phyloP scores from a whole-genome alignment of 1,140 invertebrate species.

The Orius insidiosus region DNA sequence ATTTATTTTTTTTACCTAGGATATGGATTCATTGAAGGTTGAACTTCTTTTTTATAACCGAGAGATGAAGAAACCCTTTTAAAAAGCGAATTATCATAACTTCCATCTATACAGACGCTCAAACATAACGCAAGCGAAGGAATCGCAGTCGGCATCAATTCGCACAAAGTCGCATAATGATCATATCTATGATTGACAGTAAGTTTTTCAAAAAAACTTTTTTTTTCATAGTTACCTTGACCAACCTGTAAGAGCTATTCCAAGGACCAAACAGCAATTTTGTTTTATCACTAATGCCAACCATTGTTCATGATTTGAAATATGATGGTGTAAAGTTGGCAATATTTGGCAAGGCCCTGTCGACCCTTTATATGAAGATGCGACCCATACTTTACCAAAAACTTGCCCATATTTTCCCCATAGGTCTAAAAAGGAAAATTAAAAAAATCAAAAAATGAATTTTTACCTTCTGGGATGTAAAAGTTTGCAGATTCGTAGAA shows the following conservation, averaged over 20 bases:
- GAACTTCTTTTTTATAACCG: slow-evolving; percentile 30
- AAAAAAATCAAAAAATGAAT: slow-evolving; percentile 5
- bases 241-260: slow-evolving; percentile 60
- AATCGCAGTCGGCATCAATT: slow-evolving; percentile 67
- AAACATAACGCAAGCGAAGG: slow-evolving; percentile 52
- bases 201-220: slow-evolving; percentile 1
- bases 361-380: slow-evolving; percentile 45
- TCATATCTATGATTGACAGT: slow-evolving; percentile 46
- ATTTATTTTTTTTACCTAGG: too few relatives aligned
- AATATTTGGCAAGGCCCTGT: slow-evolving; percentile 37
- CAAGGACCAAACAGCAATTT: slow-evolving; percentile 35
- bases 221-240: slow-evolving; percentile 36
- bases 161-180: slow-evolving; percentile 83
- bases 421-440: slow-evolving; percentile 21
- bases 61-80: slow-evolving; percentile 31
- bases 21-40: slow-evolving; percentile 26
- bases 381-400: slow-evolving; percentile 42
- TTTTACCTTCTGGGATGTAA: slow-evolving; percentile 28
- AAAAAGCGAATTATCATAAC: slow-evolving; percentile 29
- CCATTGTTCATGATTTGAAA: slow-evolving; percentile 53
- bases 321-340: slow-evolving; percentile 41
- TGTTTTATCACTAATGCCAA: slow-evolving; percentile 32
- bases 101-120: slow-evolving; percentile 31
- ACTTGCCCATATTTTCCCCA: slow-evolving; percentile 35
- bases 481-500: slow-evolving; percentile 35